These are phyloP conservation scores for Argynnis bischoffii DNA, from an alignment of 2,888 invertebrate genomes.

Conservation along the genomic window DNA sequence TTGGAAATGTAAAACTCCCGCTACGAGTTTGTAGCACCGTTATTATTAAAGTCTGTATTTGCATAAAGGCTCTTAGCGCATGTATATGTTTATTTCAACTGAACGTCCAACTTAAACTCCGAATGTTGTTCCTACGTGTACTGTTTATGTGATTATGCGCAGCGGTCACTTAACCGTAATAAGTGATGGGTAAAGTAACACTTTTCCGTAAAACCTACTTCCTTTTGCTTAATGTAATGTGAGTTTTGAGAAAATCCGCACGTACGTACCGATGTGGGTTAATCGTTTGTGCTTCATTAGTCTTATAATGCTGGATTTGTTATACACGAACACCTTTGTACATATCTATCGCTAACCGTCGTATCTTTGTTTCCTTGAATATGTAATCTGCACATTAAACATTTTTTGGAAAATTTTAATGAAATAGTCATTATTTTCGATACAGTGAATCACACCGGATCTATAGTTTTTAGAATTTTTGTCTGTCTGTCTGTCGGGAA, in stretches of 20 bases:
- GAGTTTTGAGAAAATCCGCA: slow-evolving; percentile 5
- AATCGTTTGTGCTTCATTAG: slow-evolving; percentile 17
- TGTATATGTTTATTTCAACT: slow-evolving; percentile 13
- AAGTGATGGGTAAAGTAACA: slow-evolving; percentile 2
- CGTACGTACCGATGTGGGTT: slow-evolving; percentile 13
- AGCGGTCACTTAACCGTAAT: slow-evolving; percentile 4
- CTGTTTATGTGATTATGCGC: slow-evolving; percentile 22
- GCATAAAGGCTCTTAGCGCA: neutral
- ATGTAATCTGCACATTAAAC: too few species aligned
- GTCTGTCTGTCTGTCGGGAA: too few species aligned
- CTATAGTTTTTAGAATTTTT: too few species aligned
- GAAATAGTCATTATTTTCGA: too few species aligned
- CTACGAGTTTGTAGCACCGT: slow-evolving; percentile 5
- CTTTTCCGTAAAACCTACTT: neutral
- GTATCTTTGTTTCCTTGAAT: too few species aligned
- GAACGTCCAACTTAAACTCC: neutral
- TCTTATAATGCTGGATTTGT: neutral
- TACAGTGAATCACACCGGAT: too few species aligned
- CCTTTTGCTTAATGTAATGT: slow-evolving; percentile 1
- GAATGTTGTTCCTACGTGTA: slow-evolving; percentile 16
- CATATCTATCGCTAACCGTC: too few species aligned
- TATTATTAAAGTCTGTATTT: slow-evolving; percentile 15
- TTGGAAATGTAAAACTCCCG: slow-evolving; percentile 3
- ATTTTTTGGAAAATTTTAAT: too few species aligned
- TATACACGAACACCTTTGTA: neutral